Evolutionary conservation across 2,113 vertebrate species (phyloP), one percentile per base, ranked within the genome.

Genomic region (Potamarius usumacintae): DNA sequence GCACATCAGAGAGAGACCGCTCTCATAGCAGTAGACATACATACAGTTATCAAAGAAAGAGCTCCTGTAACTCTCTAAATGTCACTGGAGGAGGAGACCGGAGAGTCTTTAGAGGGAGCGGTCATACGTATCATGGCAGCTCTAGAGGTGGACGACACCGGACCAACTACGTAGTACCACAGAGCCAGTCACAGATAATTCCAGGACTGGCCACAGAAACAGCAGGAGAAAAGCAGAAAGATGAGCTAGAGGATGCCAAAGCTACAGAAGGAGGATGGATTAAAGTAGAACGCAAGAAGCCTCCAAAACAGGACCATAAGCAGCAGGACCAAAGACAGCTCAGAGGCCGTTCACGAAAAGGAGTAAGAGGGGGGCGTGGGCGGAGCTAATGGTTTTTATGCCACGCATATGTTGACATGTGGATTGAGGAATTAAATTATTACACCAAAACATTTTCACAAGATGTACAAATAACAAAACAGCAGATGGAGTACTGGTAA

Each of bases 221-320:
- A 89, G 88, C 30, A 52, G 81, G 88, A 0, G 95, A 93, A 88
- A 87, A 89, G 5, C 89, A 92, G 30, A 89, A 89, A 77, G 92
- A 91, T 77, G 91, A 92, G 2, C 94, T 93, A 62, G 96, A 96
- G 67, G 96, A 96, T 67, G 91, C 89, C 92, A 97, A 94, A 92
- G 93, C 86, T 85, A 92, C 92, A 2, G 98, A 98, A 1, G 96
- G 97, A 0, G 97, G 96, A 0, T 99, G 98, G 98, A 97, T 96
- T 86, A 98, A 96, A 92, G 98, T 99, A 90, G 96, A 98, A 86
- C 94, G 97, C 7, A 98, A 96, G 91, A 97, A 96, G 93, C 80
- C 95, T 72, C 92, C 94, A 82, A 95, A 96, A 89, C 96, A 93
- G 88, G 96, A 96, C 87, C 93, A 91, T 91, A 95, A 95, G 60